Evolutionary conservation across 1,140 invertebrate genomes (phyloP).

Genomic region (Charaxes varanes): DNA sequence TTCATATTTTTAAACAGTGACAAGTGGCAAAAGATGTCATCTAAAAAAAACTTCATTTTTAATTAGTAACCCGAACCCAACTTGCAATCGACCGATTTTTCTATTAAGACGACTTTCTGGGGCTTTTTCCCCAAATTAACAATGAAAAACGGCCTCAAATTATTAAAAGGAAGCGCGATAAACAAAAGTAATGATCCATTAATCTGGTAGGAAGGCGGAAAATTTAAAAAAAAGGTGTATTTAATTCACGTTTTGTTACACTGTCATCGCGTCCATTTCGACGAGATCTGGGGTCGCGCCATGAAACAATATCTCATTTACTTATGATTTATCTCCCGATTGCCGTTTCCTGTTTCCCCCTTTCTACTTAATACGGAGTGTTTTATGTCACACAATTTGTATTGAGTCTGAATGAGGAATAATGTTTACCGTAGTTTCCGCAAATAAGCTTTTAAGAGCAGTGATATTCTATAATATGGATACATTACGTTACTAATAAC

Average conservation of each 20-base stretch:
- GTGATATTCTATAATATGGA: too few relatives aligned
- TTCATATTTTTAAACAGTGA: too few relatives aligned
- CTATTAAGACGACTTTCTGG: neutral
- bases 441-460: too few relatives aligned
- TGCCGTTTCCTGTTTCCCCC: slow-evolving; percentile 30
- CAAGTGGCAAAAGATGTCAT: too few relatives aligned
- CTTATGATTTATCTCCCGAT: slow-evolving; percentile 52
- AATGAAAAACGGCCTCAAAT: slow-evolving; percentile 15
- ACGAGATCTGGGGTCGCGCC: slow-evolving; percentile 33
- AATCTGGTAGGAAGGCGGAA: slow-evolving; percentile 22
- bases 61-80: too few relatives aligned
- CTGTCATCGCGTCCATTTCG: slow-evolving; percentile 49
- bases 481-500: too few relatives aligned
- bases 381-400: slow-evolving; percentile 24
- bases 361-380: slow-evolving; percentile 24
- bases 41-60: too few relatives aligned
- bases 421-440: too few relatives aligned
- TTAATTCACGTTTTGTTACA: slow-evolving; percentile 44
- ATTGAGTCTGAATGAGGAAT: slow-evolving; percentile 11
- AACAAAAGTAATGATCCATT: slow-evolving; percentile 28
- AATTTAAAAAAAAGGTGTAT: slow-evolving; percentile 30
- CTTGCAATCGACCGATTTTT: neutral
- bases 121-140: slow-evolving; percentile 9
- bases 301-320: slow-evolving; percentile 53
- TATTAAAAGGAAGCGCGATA: slow-evolving; percentile 16